Evolutionary conservation across 2,888 invertebrate species (phyloP), one percentile per base, ranked within the genome.

Genomic region (Cheilosia urbana): DNA sequence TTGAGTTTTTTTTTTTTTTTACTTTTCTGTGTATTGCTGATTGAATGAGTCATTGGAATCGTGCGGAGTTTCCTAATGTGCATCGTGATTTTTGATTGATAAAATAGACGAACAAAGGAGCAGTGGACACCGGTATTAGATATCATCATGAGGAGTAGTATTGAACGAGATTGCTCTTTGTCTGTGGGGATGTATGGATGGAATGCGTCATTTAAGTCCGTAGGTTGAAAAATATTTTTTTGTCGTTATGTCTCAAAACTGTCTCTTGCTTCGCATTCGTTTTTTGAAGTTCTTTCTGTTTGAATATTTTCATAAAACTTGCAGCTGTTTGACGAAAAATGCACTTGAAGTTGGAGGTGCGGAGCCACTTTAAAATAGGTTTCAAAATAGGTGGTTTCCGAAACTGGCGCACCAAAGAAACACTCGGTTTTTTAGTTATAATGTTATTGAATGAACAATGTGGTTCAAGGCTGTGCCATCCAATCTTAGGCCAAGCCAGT

Each of bases 31-130:
- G 1, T 37, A 13, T 13, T 60, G 17, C 34, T 60, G 60, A 40
- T 37, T 58, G 34, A 40, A 21, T 72, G 71, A 82, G 40, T 82
- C 77, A 77, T 68, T 47, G 58, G 60, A 72, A 72, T 77, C 60
- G 66, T 77, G 71, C 49, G 60, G 55, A 62, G 60, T 37, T 82
- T 77, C 60, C 47, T 65, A 49, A 63, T 63, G 40, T 51, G 42
- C 4, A 30, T 66, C 30, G 51, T 68, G 53, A 76, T 68, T 57
- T 62, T 37, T 63, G 42, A 30, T 13, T 42, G 30, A 19, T 57
- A n/a, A 27, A 24, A 51, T n/a, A 24, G 21, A 47, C 2, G 51
- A 55, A 62, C 37, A 19, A 37, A 37, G 15, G 47, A 66, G 51
- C 49, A 60, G 47, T 42, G 49, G 42, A 65, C 63, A 24, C n/a